Percentiles rank a stretch among this genome's conserved stretches.
phyloP scores from a whole-genome alignment of 1,140 invertebrate genomes.

The Trichogramma pretiosum region DNA sequence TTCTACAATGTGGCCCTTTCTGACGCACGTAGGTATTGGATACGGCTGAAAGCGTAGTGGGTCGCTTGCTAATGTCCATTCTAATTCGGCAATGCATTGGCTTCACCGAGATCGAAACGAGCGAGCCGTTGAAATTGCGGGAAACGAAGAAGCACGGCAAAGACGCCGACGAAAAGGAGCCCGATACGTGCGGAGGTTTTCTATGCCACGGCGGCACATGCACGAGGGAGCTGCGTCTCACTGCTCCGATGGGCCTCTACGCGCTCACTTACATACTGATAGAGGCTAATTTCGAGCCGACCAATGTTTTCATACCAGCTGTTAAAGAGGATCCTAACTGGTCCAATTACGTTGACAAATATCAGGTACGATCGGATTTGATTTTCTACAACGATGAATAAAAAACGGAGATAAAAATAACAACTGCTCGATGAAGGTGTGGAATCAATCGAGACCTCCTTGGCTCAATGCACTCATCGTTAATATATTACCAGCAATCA shows the following conservation, averaged over 20 bases:
- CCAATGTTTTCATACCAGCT: conserved; percentile 51
- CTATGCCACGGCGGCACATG: conserved; percentile 50
- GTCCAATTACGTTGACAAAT: conserved; percentile 60
- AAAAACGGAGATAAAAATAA: too few relatives aligned
- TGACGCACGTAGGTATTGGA: conserved; percentile 52
- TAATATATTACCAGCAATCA: conserved; percentile 50
- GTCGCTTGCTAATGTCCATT: conserved; percentile 32
- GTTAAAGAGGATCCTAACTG: conserved; percentile 53
- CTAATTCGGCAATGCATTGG: conserved; percentile 26
- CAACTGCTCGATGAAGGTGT: too few relatives aligned
- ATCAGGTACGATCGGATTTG: conserved; percentile 48
- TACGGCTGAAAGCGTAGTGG: conserved; percentile 53
- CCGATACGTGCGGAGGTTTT: conserved; percentile 52
- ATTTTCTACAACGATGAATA: not conserved
- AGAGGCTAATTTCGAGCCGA: conserved; percentile 53
- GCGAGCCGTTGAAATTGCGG: not conserved
- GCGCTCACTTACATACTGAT: conserved; percentile 42
- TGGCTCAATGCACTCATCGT: conserved; percentile 63
- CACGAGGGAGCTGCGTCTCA: conserved; percentile 25
- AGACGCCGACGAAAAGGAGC: not conserved
- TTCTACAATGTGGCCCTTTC: too few relatives aligned
- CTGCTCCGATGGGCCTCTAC: conserved; percentile 26
- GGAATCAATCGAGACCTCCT: conserved; percentile 65
- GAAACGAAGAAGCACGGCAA: not conserved
- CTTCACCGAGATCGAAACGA: conserved; percentile 13